phyloP scores from a whole-genome alignment of 2,888 invertebrate genomes.

The Zygaena filipendulae region DNA sequence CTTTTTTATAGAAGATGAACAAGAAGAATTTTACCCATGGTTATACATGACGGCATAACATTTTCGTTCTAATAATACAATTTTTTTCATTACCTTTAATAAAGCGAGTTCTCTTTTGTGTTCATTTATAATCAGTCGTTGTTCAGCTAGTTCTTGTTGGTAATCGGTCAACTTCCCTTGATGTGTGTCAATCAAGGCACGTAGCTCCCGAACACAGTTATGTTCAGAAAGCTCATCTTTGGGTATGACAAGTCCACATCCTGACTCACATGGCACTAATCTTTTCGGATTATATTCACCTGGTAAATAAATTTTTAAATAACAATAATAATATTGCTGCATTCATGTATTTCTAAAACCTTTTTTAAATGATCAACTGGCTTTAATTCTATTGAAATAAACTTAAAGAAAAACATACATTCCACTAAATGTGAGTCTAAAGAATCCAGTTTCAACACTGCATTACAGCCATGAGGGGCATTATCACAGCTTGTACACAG shows the following conservation, averaged over 20 bases:
- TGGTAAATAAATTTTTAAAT: too few relatives aligned
- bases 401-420: too few relatives aligned
- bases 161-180: constrained; percentile 88
- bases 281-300: constrained; percentile 86
- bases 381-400: too few relatives aligned
- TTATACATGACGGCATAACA: too few relatives aligned
- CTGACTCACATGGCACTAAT: constrained; percentile 92
- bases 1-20: too few relatives aligned
- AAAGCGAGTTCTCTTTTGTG: constrained; percentile 89
- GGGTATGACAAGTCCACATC: constrained; percentile 93
- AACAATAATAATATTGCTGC: not conserved
- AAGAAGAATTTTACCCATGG: too few relatives aligned
- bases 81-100: constrained; percentile 88
- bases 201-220: constrained; percentile 91
- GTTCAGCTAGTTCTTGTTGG: constrained; percentile 87
- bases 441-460: constrained; percentile 87
- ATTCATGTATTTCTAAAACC: too few relatives aligned
- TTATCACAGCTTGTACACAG: constrained; percentile 94
- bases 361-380: too few relatives aligned
- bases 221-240: constrained; percentile 95
- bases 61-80: too few relatives aligned
- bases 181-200: constrained; percentile 85
- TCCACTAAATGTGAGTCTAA: constrained; percentile 88
- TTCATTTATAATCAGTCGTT: constrained; percentile 88
- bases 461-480: constrained; percentile 85